phyloP scores from a whole-genome alignment of 2,113 vertebrate species.

The Phaetusa simplex region DNA sequence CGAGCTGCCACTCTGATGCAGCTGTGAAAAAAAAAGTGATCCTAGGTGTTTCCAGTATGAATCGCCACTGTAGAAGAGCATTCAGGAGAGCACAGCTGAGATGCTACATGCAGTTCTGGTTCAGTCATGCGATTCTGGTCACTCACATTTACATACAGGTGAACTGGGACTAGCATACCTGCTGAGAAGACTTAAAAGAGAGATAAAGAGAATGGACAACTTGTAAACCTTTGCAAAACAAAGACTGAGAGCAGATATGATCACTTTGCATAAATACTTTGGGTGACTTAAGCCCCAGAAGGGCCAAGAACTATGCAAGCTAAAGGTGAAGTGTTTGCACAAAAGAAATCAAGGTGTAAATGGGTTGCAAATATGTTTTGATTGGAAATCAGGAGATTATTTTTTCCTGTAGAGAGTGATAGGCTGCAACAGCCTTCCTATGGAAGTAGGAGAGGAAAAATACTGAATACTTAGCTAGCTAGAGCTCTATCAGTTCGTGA shows the following conservation, averaged over 20 bases:
- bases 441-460: background rate
- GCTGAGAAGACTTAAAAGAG: background rate
- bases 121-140: background rate
- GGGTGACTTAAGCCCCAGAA: background rate
- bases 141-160: background rate
- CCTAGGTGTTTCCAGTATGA: background rate
- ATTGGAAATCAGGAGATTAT: background rate
- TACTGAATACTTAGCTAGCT: background rate
- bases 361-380: background rate
- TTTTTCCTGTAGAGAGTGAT: background rate
- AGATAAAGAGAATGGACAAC: background rate
- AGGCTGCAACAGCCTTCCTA: background rate
- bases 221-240: background rate
- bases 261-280: background rate
- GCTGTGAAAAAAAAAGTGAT: background rate
- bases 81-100: background rate
- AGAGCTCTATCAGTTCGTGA: background rate
- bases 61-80: background rate
- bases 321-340: background rate
- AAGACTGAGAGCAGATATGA: background rate
- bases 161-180: background rate
- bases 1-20: background rate
- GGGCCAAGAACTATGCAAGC: background rate
- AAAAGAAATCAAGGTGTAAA: background rate
- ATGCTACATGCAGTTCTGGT: background rate